Percentiles rank a stretch among this genome's conserved stretches.
Evolutionary conservation across 1,140 invertebrate genomes (phyloP).

Genomic region (Apolygus lucorum): DNA sequence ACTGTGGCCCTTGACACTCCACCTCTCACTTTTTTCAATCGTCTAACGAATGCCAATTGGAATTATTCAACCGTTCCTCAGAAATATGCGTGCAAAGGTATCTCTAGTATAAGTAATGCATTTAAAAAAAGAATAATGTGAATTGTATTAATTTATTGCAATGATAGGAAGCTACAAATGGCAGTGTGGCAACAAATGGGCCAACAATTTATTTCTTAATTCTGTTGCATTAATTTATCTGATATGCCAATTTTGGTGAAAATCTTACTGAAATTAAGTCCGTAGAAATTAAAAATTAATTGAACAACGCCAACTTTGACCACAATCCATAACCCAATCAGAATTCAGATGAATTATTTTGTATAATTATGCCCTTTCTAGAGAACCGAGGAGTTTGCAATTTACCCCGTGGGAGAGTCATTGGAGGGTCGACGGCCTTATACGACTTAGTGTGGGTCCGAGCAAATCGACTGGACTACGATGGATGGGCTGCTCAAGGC

Average conservation of each 20-base stretch:
- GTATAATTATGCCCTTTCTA: conserved; percentile 56
- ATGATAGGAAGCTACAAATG: conserved; percentile 32
- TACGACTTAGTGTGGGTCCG: conserved; percentile 56
- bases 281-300: too few species aligned
- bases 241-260: too few species aligned
- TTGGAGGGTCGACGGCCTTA: conserved; percentile 54
- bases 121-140: too few species aligned
- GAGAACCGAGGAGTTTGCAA: conserved; percentile 58
- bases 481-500: conserved; percentile 44
- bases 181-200: too few species aligned
- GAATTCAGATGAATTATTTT: background rate
- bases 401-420: conserved; percentile 42
- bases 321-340: background rate
- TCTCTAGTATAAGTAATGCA: too few species aligned
- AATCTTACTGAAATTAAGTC: too few species aligned
- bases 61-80: background rate
- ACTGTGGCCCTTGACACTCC: background rate
- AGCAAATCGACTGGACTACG: conserved; percentile 50
- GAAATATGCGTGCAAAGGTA: background rate
- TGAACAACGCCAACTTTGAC: too few species aligned
- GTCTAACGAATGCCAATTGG: conserved; percentile 28
- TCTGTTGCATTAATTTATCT: too few species aligned
- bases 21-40: conserved; percentile 31
- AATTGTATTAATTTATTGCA: conserved; percentile 12
- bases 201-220: too few species aligned